Evolutionary conservation across 2,113 vertebrate genomes (phyloP).

Genomic region (Agapornis roseicollis): DNA sequence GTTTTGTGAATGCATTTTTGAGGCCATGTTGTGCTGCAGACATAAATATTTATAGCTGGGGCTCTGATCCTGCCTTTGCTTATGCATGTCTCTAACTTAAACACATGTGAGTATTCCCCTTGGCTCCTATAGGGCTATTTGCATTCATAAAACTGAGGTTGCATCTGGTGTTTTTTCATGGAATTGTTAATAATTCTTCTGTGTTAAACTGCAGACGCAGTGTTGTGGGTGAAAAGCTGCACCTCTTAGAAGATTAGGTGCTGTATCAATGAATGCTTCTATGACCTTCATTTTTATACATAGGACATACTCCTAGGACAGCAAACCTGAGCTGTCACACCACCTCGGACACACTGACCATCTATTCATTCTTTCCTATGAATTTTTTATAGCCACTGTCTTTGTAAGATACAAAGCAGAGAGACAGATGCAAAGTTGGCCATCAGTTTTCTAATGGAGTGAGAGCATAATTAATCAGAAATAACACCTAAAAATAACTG

Average conservation of each 20-base stretch:
- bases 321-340: not conserved
- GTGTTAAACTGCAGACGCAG: not conserved
- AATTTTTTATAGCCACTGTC: constrained; percentile 42
- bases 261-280: not conserved
- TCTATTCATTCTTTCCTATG: not conserved
- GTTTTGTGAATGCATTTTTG: constrained; percentile 50
- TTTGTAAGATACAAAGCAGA: constrained; percentile 43
- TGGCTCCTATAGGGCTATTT: constrained; percentile 17
- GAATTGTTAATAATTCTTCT: not conserved
- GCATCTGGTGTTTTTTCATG: constrained; percentile 2
- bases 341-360: constrained; percentile 13
- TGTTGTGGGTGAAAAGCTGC: not conserved
- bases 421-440: constrained; percentile 47
- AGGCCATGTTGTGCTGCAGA: not conserved
- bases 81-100: constrained; percentile 56
- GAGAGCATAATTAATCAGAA: constrained; percentile 68
- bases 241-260: not conserved
- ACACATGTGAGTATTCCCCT: constrained; percentile 37
- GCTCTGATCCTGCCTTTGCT: constrained; percentile 55
- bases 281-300: constrained; percentile 25
- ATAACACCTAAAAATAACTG: constrained; percentile 65
- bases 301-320: not conserved
- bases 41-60: constrained; percentile 58
- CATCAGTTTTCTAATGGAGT: constrained; percentile 55
- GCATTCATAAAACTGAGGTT: constrained; percentile 35